A percentile compares a stretch with the other conserved stretches of the same genome.
Conservation (phyloP, 2,113 vertebrate genomes). For the Plecturocebus donacophilus region DNA sequence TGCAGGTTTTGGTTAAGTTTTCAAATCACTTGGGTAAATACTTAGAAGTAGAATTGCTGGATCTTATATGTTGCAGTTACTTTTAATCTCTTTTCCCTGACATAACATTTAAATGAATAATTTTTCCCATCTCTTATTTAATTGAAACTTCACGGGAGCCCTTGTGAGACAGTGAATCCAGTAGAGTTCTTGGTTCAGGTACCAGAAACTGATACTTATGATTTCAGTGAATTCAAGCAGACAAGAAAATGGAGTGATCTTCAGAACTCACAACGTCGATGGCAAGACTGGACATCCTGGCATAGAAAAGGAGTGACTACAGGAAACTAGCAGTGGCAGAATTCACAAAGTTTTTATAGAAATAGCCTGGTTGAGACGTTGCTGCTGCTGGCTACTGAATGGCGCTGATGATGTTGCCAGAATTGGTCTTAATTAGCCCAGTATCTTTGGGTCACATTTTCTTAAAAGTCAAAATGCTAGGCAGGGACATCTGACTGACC, state of each 20-base stretch:
- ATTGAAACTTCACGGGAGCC: neutral
- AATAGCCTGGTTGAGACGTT: too few relatives aligned
- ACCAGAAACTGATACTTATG: neutral
- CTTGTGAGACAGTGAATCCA: neutral
- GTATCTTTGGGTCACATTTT: neutral
- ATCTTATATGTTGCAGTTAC: too few relatives aligned
- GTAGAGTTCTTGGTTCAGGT: neutral
- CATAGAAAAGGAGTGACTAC: neutral
- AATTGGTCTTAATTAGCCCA: neutral
- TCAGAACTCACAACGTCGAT: neutral
- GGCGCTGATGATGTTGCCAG: neutral
- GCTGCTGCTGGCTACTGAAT: neutral
- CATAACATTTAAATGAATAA: neutral
- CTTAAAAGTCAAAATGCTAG: neutral
- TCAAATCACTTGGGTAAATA: neutral
- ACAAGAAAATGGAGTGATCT: neutral
- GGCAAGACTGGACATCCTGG: neutral
- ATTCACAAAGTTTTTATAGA: neutral
- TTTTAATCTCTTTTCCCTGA: neutral
- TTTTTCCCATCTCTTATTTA: neutral
- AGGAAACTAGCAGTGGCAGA: fast-evolving
- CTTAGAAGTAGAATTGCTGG: too few relatives aligned
- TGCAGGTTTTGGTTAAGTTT: neutral
- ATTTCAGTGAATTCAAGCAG: neutral
- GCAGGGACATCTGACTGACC: neutral